These are phyloP conservation scores for Chaunax sp. DNA, from an alignment of 2,797 vertebrate species.

Conservation along the genomic window DNA sequence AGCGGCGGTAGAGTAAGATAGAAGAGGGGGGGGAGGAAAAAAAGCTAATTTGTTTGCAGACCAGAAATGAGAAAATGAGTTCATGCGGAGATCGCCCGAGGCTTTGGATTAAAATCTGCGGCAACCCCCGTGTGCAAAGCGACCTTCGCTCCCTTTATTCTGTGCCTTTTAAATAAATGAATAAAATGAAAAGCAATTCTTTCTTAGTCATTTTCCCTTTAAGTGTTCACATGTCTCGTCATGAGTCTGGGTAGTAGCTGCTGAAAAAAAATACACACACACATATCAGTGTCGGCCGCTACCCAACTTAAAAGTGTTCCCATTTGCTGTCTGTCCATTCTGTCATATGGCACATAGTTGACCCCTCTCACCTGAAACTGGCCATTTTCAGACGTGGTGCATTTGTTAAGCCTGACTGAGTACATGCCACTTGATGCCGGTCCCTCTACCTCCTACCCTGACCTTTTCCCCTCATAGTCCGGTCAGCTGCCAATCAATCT, in stretches of 20 bases:
- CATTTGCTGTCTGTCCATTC: constrained; percentile 2
- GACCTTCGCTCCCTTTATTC: constrained; percentile 71
- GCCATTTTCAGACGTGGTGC: constrained; percentile 45
- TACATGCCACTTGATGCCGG: constrained; percentile 41
- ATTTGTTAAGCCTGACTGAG: constrained; percentile 56
- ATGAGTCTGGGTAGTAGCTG: neutral
- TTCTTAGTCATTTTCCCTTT: constrained; percentile 26
- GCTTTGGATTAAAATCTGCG: constrained; percentile 75
- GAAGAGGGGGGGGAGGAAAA: constrained; percentile 20
- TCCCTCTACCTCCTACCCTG: constrained; percentile 27
- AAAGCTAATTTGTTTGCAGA: constrained; percentile 78
- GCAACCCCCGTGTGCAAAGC: constrained; percentile 63
- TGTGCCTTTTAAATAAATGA: constrained; percentile 71
- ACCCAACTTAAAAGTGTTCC: too few relatives aligned
- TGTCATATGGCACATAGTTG: constrained; percentile 23
- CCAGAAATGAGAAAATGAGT: constrained; percentile 68
- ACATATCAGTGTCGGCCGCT: too few relatives aligned
- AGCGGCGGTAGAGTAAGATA: constrained; percentile 54
- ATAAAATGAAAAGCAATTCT: constrained; percentile 58
- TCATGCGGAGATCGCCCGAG: constrained; percentile 71
- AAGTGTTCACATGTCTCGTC: constrained; percentile 8
- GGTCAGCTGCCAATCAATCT: constrained; percentile 52
- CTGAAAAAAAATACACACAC: constrained; percentile 10
- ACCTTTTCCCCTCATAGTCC: constrained; percentile 40
- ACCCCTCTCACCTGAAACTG: constrained; percentile 39